Evolutionary conservation across 2,888 invertebrate species (phyloP), one percentile per base, ranked within the genome.

Genomic region (Busseola fusca): DNA sequence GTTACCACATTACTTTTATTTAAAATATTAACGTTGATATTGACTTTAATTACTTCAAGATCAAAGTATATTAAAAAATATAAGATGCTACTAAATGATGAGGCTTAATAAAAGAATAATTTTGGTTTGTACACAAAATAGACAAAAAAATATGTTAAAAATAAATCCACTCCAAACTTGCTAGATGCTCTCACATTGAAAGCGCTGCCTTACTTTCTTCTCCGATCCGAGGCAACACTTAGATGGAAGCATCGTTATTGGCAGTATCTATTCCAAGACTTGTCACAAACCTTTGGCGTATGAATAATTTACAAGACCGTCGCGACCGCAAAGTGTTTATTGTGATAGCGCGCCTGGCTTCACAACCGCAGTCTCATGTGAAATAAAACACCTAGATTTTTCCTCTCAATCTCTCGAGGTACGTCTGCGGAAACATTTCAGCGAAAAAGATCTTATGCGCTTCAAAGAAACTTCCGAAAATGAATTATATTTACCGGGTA

Each of bases 381-480:
- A 91, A 93, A 94, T 95, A 94, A 94, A 94, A 92, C 91, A 93
- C 93, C 93, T 93, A 94, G 92, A 94, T 94, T 94, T 94, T 93
- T 93, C 92, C 91, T 91, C 93, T 91, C 92, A 91, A 93, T 93
- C 90, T 92, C 88, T 80, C 80, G 87, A 91, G 90, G 90, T 90
- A 91, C 84, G 88, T 92, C 91, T 91, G 81, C 78, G 68, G 76
- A 83, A 82, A 69, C 68, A 60, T 45, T 65, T 68, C 68, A 66
- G 63, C 67, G 65, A 76, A 86, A 89, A 93, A 92, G 82, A 89
- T 86, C 91, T 76, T 85, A 93, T 89, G 85, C 78, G 81, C 85
- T 80, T 60, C 69, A 64, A 76, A 78, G 80, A 69, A 79, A 72
- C 80, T 81, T 64, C 69, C 84, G 66, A 93, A 92, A 92, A 84